Evolutionary conservation across 37 sponge, comb jelly and placozoan genomes (phyloP).

Genomic region (Chondrosia reniformis): DNA sequence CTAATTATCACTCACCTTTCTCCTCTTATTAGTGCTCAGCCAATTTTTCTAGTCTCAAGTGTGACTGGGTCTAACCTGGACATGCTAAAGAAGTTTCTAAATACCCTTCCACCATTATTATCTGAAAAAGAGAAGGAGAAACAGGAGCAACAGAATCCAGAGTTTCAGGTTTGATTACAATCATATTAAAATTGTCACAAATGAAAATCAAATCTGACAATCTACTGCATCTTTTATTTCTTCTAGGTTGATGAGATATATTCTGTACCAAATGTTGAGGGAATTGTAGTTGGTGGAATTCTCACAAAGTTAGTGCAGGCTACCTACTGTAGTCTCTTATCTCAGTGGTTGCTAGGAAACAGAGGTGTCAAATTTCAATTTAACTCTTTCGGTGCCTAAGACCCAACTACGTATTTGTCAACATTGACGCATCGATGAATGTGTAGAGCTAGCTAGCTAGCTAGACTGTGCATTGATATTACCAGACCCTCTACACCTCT

Average conservation of each 20-base stretch:
- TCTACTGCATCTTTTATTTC: no score
- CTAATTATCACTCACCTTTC: not conserved
- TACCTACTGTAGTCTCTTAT: no score
- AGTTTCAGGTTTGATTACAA: slow-evolving; percentile 85
- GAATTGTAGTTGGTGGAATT: slow-evolving; percentile 80
- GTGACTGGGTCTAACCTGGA: slow-evolving; percentile 86
- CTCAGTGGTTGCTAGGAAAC: no score
- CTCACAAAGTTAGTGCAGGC: slow-evolving; percentile 67
- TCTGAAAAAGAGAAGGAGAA: slow-evolving; percentile 48
- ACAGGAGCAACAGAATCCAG: slow-evolving; percentile 49
- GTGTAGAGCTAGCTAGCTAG: no score
- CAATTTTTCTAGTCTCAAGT: slow-evolving; percentile 87
- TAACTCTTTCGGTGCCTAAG: no score
- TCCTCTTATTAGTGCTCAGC: slow-evolving; percentile 44
- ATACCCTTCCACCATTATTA: slow-evolving; percentile 61
- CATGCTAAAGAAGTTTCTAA: slow-evolving; percentile 80
- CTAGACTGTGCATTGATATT: no score
- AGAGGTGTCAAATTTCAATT: no score
- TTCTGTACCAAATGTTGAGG: slow-evolving; percentile 80
- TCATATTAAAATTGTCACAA: no score
- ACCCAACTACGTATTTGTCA: no score
- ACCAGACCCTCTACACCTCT: no score
- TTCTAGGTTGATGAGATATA: slow-evolving; percentile 86
- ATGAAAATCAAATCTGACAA: no score
- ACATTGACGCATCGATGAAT: no score